A percentile compares a stretch with the other conserved stretches of the same genome.
phyloP scores from a whole-genome alignment of 2,888 invertebrate species.

The Diaperis boleti region DNA sequence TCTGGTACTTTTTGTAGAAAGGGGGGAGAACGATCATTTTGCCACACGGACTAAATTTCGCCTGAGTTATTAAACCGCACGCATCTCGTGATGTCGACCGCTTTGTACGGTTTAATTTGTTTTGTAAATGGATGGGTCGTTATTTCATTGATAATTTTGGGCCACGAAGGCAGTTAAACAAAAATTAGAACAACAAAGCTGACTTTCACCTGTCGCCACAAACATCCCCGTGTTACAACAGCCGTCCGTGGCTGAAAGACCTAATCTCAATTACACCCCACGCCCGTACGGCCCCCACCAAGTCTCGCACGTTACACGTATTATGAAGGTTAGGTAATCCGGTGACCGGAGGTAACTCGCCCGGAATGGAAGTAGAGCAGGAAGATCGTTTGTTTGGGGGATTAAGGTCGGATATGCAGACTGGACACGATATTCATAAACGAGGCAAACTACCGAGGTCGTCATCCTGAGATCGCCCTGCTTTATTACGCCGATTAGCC shows the following conservation, averaged over 20 bases:
- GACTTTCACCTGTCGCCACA: too few relatives aligned
- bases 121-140: too few relatives aligned
- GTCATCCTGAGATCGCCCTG: constrained; percentile 32
- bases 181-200: too few relatives aligned
- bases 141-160: too few relatives aligned
- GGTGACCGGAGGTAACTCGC: constrained; percentile 35
- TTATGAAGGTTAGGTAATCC: constrained; percentile 40
- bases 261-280: constrained; percentile 35
- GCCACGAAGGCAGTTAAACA: too few relatives aligned
- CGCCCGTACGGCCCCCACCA: constrained; percentile 20
- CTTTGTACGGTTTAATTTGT: too few relatives aligned
- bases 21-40: too few relatives aligned
- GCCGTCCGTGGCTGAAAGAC: constrained; percentile 21
- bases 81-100: too few relatives aligned
- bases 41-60: too few relatives aligned
- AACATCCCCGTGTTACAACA: too few relatives aligned
- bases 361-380: constrained; percentile 37
- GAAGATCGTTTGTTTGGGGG: constrained; percentile 47
- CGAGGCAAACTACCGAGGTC: constrained; percentile 30
- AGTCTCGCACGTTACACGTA: constrained; percentile 30
- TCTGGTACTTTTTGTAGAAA: too few relatives aligned
- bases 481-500: constrained; percentile 35
- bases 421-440: constrained; percentile 49
- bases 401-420: constrained; percentile 43
- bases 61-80: too few relatives aligned